These are phyloP conservation scores for Agapostemon virescens DNA, from an alignment of 2,888 invertebrate species.

Conservation along the genomic window DNA sequence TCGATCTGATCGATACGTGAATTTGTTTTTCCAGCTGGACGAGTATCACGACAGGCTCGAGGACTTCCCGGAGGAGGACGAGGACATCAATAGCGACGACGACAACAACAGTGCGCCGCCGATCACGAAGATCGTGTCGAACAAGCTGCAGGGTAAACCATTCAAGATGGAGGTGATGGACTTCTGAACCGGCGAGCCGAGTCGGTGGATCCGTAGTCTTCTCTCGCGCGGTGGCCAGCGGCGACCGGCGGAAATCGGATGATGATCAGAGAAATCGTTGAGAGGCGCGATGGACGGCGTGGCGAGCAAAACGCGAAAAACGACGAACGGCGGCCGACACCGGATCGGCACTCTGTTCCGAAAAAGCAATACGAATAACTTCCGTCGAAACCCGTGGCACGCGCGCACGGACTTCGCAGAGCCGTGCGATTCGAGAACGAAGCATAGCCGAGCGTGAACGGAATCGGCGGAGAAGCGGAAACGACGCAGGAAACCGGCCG, in stretches of 20 bases:
- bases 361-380: constrained; percentile 52
- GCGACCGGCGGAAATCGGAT: background rate
- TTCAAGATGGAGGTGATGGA: constrained; percentile 83
- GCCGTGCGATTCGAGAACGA: constrained; percentile 1
- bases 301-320: background rate
- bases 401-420: background rate
- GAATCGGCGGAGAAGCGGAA: background rate
- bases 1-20: background rate
- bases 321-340: background rate
- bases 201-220: constrained; percentile 14
- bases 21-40: constrained; percentile 77
- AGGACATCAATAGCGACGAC: constrained; percentile 79
- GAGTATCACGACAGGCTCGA: constrained; percentile 81
- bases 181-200: constrained; percentile 35
- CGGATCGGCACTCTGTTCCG: constrained; percentile 29
- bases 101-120: constrained; percentile 76
- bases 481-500: background rate
- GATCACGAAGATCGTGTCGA: constrained; percentile 78
- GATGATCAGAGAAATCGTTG: constrained; percentile 6
- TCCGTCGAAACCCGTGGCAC: constrained; percentile 37
- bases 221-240: constrained; percentile 5
- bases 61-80: constrained; percentile 81
- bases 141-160: constrained; percentile 79
- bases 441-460: background rate
- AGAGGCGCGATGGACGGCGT: background rate